phyloP scores from a whole-genome alignment of 2,888 invertebrate species.

The Cephus rjabovi region DNA sequence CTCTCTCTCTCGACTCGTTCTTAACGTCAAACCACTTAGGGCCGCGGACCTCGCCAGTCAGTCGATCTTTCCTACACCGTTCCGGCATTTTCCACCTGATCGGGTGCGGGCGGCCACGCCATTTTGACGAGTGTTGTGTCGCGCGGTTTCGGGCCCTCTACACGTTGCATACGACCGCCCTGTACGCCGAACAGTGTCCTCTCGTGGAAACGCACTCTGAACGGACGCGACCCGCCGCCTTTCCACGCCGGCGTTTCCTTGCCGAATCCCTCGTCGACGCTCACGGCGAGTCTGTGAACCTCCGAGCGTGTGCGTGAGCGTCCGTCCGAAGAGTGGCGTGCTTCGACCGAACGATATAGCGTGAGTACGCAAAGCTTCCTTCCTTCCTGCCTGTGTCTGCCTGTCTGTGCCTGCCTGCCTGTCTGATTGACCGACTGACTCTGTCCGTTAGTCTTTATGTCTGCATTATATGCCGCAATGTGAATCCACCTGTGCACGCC shows the following conservation, averaged over 20 bases:
- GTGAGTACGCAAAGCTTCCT: constrained; percentile 20
- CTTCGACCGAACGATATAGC: constrained; percentile 16
- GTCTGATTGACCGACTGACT: too few relatives aligned
- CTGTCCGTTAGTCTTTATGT: too few relatives aligned
- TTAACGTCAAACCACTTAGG: constrained; percentile 63
- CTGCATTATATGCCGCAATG: too few relatives aligned
- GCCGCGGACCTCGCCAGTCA: constrained; percentile 57
- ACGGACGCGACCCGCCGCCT: too few relatives aligned
- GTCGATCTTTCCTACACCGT: constrained; percentile 58
- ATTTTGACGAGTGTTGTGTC: constrained; percentile 40
- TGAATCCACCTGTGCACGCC: too few relatives aligned
- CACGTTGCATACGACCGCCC: constrained; percentile 5
- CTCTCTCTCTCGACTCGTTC: constrained; percentile 41
- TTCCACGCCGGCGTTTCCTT: constrained; percentile 1
- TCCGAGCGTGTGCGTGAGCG: constrained; percentile 20
- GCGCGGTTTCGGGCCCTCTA: constrained; percentile 1
- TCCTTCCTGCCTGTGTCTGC: too few relatives aligned
- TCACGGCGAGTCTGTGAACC: constrained; percentile 2
- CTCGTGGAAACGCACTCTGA: neutral
- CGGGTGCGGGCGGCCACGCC: constrained; percentile 56
- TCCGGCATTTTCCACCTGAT: constrained; percentile 63
- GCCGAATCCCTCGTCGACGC: neutral
- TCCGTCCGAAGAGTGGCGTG: constrained; percentile 19
- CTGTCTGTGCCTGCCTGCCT: too few relatives aligned
- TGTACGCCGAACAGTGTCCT: constrained; percentile 1